phyloP scores from a whole-genome alignment of 92 coral and sea anemone species.

The Micromussa lordhowensis region DNA sequence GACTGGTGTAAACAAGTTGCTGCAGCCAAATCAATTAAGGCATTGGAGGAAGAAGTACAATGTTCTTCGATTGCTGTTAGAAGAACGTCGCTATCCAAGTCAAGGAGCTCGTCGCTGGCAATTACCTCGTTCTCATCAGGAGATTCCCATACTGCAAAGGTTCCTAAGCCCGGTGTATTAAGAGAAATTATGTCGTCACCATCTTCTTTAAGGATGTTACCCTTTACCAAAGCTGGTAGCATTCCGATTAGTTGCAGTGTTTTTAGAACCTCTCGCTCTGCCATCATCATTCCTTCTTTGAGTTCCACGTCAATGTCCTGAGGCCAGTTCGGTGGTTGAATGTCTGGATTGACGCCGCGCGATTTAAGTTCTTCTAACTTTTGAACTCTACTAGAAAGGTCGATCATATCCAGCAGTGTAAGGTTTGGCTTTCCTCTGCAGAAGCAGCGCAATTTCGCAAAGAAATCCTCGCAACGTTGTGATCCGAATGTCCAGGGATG shows the following conservation, averaged over 20 bases:
- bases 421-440: slow-evolving; percentile 33
- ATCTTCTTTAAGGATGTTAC: slow-evolving; percentile 38
- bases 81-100: slow-evolving; percentile 42
- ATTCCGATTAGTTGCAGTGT: slow-evolving; percentile 45
- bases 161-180: slow-evolving; percentile 38
- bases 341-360: background rate
- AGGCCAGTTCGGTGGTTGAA: slow-evolving; percentile 21
- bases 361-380: slow-evolving; percentile 52
- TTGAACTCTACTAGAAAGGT: slow-evolving; percentile 51
- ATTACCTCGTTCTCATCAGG: slow-evolving; percentile 62
- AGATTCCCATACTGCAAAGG: slow-evolving; percentile 42
- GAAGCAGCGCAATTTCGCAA: slow-evolving; percentile 43
- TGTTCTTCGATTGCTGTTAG: slow-evolving; percentile 30
- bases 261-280: slow-evolving; percentile 58
- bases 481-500: slow-evolving; percentile 60
- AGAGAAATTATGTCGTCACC: slow-evolving; percentile 21
- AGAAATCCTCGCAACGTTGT: slow-evolving; percentile 43
- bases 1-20: background rate
- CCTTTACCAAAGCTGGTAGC: slow-evolving; percentile 38
- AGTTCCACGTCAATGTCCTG: slow-evolving; percentile 21
- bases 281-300: slow-evolving; percentile 36
- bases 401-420: slow-evolving; percentile 42
- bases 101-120: slow-evolving; percentile 43
- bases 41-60: background rate
- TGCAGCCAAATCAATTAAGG: slow-evolving; percentile 29